A percentile compares a stretch with the other conserved stretches of the same genome.
phyloP scores from a whole-genome alignment of 2,113 vertebrate genomes.

The Apodemus sylvaticus region DNA sequence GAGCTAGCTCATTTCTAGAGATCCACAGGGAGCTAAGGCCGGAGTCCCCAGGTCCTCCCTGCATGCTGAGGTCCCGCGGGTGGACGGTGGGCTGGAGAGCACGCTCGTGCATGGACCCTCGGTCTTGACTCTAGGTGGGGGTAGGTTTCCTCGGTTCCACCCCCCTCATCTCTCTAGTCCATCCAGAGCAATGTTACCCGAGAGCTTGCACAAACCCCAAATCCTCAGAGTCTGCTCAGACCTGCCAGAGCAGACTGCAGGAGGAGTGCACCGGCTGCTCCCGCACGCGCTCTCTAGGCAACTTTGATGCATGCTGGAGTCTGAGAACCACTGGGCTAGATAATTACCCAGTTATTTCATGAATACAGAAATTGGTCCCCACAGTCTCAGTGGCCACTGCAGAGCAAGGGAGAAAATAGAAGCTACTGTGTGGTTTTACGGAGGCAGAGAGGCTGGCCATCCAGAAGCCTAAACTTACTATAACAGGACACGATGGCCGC shows the following conservation, averaged over 20 bases:
- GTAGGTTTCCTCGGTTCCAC: not conserved
- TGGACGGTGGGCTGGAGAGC: not conserved
- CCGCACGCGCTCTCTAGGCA: not conserved
- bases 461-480: not conserved
- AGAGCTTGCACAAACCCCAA: not conserved
- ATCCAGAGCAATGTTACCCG: accelerated
- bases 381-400: too few species aligned
- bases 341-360: not conserved
- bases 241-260: not conserved
- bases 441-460: not conserved
- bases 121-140: not conserved
- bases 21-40: not conserved
- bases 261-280: not conserved
- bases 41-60: not conserved
- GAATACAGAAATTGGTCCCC: not conserved
- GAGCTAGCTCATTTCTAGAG: not conserved
- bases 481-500: too few species aligned
- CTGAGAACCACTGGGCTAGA: not conserved
- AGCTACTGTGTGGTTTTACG: not conserved
- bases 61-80: accelerated
- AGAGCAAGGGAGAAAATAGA: not conserved
- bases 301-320: not conserved
- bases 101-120: accelerated
- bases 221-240: not conserved
- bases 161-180: not conserved